These are phyloP conservation scores for Glossosoma conforme DNA, from an alignment of 1,140 invertebrate species.

Conservation along the genomic window DNA sequence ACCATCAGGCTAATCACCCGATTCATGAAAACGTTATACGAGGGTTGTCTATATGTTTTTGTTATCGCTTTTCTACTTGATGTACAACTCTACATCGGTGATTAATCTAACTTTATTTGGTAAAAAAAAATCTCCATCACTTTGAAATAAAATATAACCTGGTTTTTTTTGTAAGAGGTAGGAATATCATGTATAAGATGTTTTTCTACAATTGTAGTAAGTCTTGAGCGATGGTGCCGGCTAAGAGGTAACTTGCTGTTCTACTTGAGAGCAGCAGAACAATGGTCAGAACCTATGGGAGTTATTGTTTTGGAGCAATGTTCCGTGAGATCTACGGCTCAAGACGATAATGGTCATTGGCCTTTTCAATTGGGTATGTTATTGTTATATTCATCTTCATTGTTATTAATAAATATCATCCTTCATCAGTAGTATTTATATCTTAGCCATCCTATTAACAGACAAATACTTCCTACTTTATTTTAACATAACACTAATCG, in stretches of 20 bases:
- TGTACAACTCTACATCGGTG: not conserved
- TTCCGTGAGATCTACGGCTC: slow-evolving; percentile 48
- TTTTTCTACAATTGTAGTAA: slow-evolving; percentile 53
- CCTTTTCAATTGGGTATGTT: slow-evolving; percentile 65
- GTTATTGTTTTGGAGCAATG: slow-evolving; percentile 86
- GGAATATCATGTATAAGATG: too few species aligned
- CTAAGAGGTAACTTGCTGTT: slow-evolving; percentile 90
- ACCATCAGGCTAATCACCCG: too few species aligned
- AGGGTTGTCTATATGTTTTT: too few species aligned
- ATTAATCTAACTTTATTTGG: not conserved
- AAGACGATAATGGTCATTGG: slow-evolving; percentile 55
- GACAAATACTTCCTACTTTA: too few species aligned
- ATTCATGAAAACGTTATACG: too few species aligned
- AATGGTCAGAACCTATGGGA: slow-evolving; percentile 81
- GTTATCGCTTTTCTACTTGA: not conserved
- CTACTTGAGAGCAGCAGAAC: slow-evolving; percentile 87
- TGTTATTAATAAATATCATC: too few species aligned
- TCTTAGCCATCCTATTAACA: too few species aligned
- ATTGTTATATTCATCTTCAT: too few species aligned
- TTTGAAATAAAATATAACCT: not conserved
- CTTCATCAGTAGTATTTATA: too few species aligned
- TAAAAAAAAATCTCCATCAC: not conserved
- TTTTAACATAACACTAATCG: too few species aligned
- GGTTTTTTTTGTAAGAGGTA: not conserved
- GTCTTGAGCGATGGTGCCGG: slow-evolving; percentile 82